Evolutionary conservation across 2,797 vertebrate genomes (phyloP).

Genomic region (Nannoperca australis): DNA sequence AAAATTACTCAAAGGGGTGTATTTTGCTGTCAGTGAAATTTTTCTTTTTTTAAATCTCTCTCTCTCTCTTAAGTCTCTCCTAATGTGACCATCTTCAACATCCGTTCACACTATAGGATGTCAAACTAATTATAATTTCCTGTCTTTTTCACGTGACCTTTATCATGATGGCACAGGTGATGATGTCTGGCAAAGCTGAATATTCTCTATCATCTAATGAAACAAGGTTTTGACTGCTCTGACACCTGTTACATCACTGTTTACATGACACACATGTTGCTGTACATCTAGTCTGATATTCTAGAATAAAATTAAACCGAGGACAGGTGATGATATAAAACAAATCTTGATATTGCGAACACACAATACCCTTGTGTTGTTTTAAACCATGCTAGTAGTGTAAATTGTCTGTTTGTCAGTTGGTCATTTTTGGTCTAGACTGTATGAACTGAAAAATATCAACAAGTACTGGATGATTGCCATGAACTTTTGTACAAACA

Average conservation of each 20-base stretch:
- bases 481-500: not conserved
- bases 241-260: not conserved
- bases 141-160: not conserved
- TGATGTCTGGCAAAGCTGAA: not conserved
- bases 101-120: not conserved
- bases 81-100: not conserved
- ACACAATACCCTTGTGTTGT: not conserved
- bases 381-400: not conserved
- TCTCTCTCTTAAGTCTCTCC: not conserved
- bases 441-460: not conserved
- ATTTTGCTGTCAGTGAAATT: not conserved
- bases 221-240: not conserved
- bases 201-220: constrained; percentile 7
- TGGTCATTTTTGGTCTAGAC: not conserved
- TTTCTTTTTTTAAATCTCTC: not conserved
- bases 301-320: not conserved
- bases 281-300: not conserved
- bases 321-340: not conserved
- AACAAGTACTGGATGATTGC: not conserved
- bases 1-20: not conserved
- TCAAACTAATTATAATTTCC: not conserved
- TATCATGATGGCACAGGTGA: not conserved
- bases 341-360: not conserved
- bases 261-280: not conserved
- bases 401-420: not conserved